phyloP scores from a whole-genome alignment of 2,797 vertebrate genomes.

The Smutsia temminckii region DNA sequence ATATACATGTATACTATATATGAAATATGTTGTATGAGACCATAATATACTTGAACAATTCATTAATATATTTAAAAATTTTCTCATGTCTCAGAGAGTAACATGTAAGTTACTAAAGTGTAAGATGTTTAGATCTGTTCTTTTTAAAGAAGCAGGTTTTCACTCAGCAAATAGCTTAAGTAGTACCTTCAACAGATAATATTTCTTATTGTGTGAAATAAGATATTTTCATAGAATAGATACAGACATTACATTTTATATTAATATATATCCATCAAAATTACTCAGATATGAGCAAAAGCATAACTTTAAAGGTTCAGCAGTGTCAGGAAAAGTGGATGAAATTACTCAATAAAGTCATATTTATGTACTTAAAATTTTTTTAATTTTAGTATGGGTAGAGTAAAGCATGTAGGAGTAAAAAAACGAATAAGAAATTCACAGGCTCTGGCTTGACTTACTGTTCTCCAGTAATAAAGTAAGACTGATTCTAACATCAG shows the following conservation, averaged over 20 bases:
- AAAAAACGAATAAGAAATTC: conserved; percentile 53
- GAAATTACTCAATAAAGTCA: conserved; percentile 76
- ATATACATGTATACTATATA: conserved; percentile 45
- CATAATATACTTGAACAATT: conserved; percentile 57
- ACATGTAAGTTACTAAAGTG: not conserved
- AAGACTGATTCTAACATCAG: conserved; percentile 31
- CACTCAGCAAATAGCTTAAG: not conserved
- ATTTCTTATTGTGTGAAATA: conserved; percentile 36
- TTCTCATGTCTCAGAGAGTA: conserved; percentile 55
- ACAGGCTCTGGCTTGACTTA: conserved; percentile 42
- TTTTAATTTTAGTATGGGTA: conserved; percentile 52
- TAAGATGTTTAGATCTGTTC: not conserved
- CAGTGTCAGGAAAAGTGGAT: conserved; percentile 76
- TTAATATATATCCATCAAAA: conserved; percentile 64
- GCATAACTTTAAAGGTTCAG: conserved; percentile 79
- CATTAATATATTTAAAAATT: conserved; percentile 71
- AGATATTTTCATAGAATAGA: not conserved
- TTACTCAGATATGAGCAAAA: conserved; percentile 80
- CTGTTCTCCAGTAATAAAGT: conserved; percentile 29
- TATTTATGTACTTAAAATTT: conserved; percentile 64
- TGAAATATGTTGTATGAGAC: not conserved
- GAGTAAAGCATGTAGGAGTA: conserved; percentile 64
- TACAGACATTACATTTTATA: not conserved
- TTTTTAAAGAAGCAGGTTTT: not conserved
- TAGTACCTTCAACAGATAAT: not conserved